phyloP scores from a whole-genome alignment of 2,113 vertebrate genomes.

The Pithys albifrons region DNA sequence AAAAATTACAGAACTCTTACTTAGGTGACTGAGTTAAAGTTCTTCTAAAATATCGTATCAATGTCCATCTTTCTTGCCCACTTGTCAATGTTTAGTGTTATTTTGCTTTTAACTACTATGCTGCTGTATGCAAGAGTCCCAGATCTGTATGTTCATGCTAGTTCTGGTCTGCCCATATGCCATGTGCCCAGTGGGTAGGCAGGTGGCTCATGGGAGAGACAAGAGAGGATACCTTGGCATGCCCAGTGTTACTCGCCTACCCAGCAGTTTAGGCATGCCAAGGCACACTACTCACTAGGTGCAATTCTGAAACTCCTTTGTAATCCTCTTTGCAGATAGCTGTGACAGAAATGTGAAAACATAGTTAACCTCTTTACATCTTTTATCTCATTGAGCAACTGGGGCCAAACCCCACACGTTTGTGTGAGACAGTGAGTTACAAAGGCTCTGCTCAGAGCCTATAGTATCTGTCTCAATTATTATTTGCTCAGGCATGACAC shows the following conservation, averaged over 20 bases:
- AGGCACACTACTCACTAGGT: too few relatives aligned
- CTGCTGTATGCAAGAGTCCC: background rate
- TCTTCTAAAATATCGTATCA: background rate
- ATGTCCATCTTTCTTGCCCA: background rate
- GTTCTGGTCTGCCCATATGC: background rate
- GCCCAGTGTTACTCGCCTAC: background rate
- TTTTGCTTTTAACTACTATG: background rate
- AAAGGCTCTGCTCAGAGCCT: background rate
- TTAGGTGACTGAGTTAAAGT: background rate
- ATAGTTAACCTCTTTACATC: background rate
- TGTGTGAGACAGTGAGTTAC: background rate
- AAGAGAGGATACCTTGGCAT: background rate
- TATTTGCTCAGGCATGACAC: background rate
- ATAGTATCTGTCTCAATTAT: background rate
- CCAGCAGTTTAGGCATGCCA: background rate
- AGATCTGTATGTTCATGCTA: too few relatives aligned
- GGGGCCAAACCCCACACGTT: rapidly evolving
- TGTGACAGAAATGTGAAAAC: background rate
- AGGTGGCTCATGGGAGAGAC: background rate
- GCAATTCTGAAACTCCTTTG: background rate
- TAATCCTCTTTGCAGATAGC: background rate
- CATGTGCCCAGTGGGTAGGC: rapidly evolving
- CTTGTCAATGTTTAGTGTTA: background rate
- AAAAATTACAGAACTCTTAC: background rate
- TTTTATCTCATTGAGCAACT: background rate